Base-by-base conservation (phyloP, 1,140 invertebrate genomes). In the Muscidifurax raptorellus region DNA sequence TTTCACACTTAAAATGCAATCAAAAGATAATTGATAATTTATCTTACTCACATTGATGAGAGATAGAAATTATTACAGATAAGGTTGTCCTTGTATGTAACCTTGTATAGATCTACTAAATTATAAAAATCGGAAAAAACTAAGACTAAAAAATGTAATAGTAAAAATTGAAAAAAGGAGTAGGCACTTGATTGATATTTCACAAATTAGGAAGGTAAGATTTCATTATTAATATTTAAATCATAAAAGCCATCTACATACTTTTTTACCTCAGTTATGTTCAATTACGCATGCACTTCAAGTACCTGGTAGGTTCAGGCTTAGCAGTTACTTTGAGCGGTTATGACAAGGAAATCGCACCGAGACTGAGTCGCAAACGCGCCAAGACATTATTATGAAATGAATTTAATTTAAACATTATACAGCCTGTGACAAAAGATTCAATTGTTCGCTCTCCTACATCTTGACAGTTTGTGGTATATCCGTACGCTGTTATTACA, bases 361-460 rank as follows among this genome's bases (percentile, higher is more conserved):
- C 18, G 69, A 84, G 32, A 84, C 59, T 15, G 25, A 75, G 76
- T 44, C 72, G 52, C 78, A 82, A 81, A 81, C 64, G 79, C 79
- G 79, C 78, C 64, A 89, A 88, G 36, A 84, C 28, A 86, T 91
- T 88, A 91, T 92, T 90, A 91, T 88, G 90, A 93, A 92, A 92
- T 92, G 89, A 91, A 90, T 85, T 92, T 91, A 92, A 93, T 92
- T 92, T 90, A 91, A 92, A 91, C 89, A 90, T 91, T 90, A 89
- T 92, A 93, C 90, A 93, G 90, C 88, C 88, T 91, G 89, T 90
- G 90, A 92, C 88, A 92, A 92, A 91, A 90, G 59, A 87, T 90
- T 88, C 89, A 90, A 89, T 91, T 88, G 86, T 90, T 87, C 89
- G 90, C 90, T 89, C 87, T 91, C 77, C 84, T 91, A 90, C 89